A percentile compares a stretch with the other conserved stretches of the same genome.
Conservation (phyloP, 1,140 invertebrate genomes). For the Lepidurus apus region DNA sequence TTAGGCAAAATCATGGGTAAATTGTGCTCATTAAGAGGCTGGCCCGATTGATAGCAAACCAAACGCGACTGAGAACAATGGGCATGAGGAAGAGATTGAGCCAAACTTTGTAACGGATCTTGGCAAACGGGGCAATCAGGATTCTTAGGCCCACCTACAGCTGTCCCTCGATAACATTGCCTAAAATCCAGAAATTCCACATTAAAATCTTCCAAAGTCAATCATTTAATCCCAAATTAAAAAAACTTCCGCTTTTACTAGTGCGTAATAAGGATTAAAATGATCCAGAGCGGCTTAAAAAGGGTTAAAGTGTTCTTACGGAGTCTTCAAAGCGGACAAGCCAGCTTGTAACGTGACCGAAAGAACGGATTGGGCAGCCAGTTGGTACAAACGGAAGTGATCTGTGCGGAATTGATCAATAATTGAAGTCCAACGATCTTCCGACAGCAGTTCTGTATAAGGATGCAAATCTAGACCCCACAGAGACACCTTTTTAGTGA, state of each 20-base stretch:
- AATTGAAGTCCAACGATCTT: slow-evolving; percentile 69
- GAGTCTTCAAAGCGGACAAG: slow-evolving; percentile 90
- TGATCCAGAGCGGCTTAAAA: neutral
- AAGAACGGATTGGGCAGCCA: slow-evolving; percentile 84
- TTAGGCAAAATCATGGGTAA: slow-evolving; percentile 97
- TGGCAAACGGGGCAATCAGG: slow-evolving; percentile 90
- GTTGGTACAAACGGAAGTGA: slow-evolving; percentile 88
- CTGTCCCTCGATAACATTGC: slow-evolving; percentile 48
- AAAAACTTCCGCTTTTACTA: too few species aligned
- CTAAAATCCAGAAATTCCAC: slow-evolving; percentile 36
- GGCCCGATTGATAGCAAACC: slow-evolving; percentile 83
- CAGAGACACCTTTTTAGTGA: neutral
- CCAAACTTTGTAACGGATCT: slow-evolving; percentile 78
- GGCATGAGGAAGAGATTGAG: slow-evolving; percentile 80
- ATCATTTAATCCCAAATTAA: slow-evolving; percentile 16
- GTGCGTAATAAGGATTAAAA: too few species aligned
- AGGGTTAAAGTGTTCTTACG: slow-evolving; percentile 40
- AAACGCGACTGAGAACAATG: slow-evolving; percentile 93
- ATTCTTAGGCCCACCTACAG: slow-evolving; percentile 50
- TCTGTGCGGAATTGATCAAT: slow-evolving; percentile 87
- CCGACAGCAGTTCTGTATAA: slow-evolving; percentile 63
- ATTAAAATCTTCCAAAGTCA: neutral
- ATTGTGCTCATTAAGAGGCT: slow-evolving; percentile 95
- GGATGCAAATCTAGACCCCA: slow-evolving; percentile 48
- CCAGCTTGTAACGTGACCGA: slow-evolving; percentile 86